Conservation (phyloP, 2,888 invertebrate genomes). For the Zaprionus lineosus region DNA sequence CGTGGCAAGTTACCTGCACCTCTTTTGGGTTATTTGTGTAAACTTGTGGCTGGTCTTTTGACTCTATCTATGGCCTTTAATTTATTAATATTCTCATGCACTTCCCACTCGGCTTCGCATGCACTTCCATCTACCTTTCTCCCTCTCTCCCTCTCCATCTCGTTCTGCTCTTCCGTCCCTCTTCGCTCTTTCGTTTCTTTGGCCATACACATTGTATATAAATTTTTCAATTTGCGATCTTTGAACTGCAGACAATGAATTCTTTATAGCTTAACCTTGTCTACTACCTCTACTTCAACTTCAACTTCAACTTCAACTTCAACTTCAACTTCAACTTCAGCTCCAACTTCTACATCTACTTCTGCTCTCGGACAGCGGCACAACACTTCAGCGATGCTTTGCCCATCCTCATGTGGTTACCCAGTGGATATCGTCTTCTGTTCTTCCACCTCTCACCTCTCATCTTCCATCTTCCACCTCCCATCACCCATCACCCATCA, state of each 20-base stretch:
- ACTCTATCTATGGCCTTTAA: constrained; percentile 75
- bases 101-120: constrained; percentile 53
- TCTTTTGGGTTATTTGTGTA: constrained; percentile 60
- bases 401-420: constrained; percentile 39
- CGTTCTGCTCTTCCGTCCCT: constrained; percentile 3
- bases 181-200: constrained; percentile 1
- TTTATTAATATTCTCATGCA: constrained; percentile 76
- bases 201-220: constrained; percentile 43
- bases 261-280: constrained; percentile 77
- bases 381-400: constrained; percentile 13
- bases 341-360: background rate
- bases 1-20: constrained; percentile 4
- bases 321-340: background rate
- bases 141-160: background rate
- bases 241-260: constrained; percentile 75
- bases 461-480: no score
- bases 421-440: no score
- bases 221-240: constrained; percentile 78
- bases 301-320: constrained; percentile 7
- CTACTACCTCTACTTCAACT: constrained; percentile 41
- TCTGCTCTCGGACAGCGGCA: constrained; percentile 12
- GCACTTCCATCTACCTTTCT: no score
- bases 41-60: constrained; percentile 62
- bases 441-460: no score
- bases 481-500: no score